A percentile compares a stretch with the other conserved stretches of the same genome.
Evolutionary conservation across 2,797 vertebrate genomes (phyloP).

Genomic region (Mormyrops boulengeri): DNA sequence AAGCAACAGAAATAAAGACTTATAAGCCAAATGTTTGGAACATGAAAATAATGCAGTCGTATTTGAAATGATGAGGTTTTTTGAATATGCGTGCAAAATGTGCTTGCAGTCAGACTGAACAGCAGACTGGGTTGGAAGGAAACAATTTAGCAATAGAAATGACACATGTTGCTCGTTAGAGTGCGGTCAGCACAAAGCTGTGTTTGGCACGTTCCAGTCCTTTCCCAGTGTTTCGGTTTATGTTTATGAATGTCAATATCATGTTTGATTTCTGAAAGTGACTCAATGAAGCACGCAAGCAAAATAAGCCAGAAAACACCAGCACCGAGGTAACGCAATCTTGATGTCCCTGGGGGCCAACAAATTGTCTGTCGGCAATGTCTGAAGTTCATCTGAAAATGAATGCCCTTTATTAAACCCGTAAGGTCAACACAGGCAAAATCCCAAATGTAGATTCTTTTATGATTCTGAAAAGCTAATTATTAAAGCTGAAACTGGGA

Average conservation of each 20-base stretch:
- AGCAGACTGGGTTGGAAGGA: conserved; percentile 29
- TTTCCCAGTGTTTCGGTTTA: conserved; percentile 41
- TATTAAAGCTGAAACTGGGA: background rate
- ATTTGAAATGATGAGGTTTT: conserved; percentile 35
- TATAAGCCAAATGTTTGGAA: conserved; percentile 33
- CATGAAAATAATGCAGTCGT: conserved; percentile 34
- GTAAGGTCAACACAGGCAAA: background rate
- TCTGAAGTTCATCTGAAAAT: conserved; percentile 13
- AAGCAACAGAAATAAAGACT: conserved; percentile 26
- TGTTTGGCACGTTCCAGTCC: conserved; percentile 41
- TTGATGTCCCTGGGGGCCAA: background rate
- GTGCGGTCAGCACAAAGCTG: conserved; percentile 40
- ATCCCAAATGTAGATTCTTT: background rate
- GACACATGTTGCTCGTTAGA: conserved; percentile 53
- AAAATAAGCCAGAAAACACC: background rate
- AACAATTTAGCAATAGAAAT: conserved; percentile 44
- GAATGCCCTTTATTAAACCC: background rate
- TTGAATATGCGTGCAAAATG: conserved; percentile 26
- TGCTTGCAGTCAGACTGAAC: conserved; percentile 21
- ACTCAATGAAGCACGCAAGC: conserved; percentile 16
- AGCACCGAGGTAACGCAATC: background rate
- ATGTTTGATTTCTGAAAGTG: conserved; percentile 23
- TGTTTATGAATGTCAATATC: conserved; percentile 38
- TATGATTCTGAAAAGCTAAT: background rate
- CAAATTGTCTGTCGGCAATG: background rate